phyloP scores from a whole-genome alignment of 2,888 invertebrate species.

The Tetragonula carbonaria region DNA sequence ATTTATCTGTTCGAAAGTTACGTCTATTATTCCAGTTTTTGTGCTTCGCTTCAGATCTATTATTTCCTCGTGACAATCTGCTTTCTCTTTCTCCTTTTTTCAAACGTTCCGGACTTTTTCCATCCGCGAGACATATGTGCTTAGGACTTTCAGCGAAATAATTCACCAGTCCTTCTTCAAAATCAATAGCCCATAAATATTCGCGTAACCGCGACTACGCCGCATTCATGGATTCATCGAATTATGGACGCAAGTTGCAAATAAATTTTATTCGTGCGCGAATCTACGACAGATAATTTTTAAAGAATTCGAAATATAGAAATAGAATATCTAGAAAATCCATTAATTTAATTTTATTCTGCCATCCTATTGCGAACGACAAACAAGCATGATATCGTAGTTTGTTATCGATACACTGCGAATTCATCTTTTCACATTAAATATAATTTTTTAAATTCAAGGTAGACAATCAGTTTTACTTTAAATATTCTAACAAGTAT shows the following conservation, averaged over 20 bases:
- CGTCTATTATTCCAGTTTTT: constrained; percentile 72
- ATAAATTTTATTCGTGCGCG: neutral
- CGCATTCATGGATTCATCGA: constrained; percentile 27
- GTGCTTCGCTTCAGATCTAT: constrained; percentile 58
- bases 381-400: neutral
- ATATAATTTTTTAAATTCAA: too few species aligned
- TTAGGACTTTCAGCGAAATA: constrained; percentile 46
- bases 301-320: neutral
- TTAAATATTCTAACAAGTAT: too few species aligned
- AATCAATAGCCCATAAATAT: constrained; percentile 48
- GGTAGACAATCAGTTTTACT: too few species aligned
- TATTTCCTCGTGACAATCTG: constrained; percentile 66
- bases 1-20: constrained; percentile 69
- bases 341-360: neutral
- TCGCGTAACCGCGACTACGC: constrained; percentile 7
- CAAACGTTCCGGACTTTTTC: constrained; percentile 40
- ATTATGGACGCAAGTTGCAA: constrained; percentile 7
- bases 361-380: neutral
- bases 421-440: too few species aligned
- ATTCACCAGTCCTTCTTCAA: constrained; percentile 47
- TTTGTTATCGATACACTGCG: neutral
- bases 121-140: constrained; percentile 33
- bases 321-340: neutral
- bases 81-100: constrained; percentile 51
- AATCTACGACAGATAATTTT: neutral